Percentiles rank a stretch among this genome's conserved stretches.
phyloP scores from a whole-genome alignment of 2,888 invertebrate genomes.

The Scaptomyza caliginosa region DNA sequence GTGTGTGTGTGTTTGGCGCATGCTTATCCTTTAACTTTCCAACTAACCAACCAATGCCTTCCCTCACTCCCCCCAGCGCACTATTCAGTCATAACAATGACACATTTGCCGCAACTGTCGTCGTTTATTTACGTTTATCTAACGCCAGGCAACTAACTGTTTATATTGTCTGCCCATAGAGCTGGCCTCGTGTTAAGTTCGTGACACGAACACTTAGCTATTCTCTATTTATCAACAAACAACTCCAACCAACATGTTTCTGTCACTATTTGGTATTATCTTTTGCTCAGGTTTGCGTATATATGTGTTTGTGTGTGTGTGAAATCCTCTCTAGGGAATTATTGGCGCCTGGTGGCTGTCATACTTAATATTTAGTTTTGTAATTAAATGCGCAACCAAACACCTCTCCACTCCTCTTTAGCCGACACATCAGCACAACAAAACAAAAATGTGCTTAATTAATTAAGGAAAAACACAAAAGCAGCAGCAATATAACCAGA shows the following conservation, averaged over 20 bases:
- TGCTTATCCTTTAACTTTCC: slow-evolving; percentile 35
- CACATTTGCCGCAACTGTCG: slow-evolving; percentile 57
- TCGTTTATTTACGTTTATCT: slow-evolving; percentile 57
- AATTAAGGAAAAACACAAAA: slow-evolving; percentile 60
- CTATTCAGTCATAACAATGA: slow-evolving; percentile 43
- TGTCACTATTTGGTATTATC: too few relatives aligned
- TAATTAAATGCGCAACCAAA: slow-evolving; percentile 47
- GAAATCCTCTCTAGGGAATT: slow-evolving; percentile 44
- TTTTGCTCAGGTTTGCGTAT: background rate
- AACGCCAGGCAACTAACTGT: slow-evolving; percentile 48
- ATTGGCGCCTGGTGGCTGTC: slow-evolving; percentile 59
- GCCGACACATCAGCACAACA: slow-evolving; percentile 10
- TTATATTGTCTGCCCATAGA: slow-evolving; percentile 28
- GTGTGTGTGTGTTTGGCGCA: slow-evolving; percentile 45
- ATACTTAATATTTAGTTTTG: slow-evolving; percentile 71
- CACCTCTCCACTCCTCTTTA: slow-evolving; percentile 4
- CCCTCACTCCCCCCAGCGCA: slow-evolving; percentile 1
- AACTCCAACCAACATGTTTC: too few relatives aligned
- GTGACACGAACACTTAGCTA: background rate
- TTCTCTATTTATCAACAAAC: too few relatives aligned
- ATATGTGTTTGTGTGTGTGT: background rate
- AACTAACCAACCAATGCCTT: background rate
- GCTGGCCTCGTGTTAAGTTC: background rate
- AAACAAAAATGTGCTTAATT: slow-evolving; percentile 64
- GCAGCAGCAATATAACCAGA: slow-evolving; percentile 13